phyloP scores from a whole-genome alignment of 2,888 invertebrate species.

The Agonopterix subpropinquella region DNA sequence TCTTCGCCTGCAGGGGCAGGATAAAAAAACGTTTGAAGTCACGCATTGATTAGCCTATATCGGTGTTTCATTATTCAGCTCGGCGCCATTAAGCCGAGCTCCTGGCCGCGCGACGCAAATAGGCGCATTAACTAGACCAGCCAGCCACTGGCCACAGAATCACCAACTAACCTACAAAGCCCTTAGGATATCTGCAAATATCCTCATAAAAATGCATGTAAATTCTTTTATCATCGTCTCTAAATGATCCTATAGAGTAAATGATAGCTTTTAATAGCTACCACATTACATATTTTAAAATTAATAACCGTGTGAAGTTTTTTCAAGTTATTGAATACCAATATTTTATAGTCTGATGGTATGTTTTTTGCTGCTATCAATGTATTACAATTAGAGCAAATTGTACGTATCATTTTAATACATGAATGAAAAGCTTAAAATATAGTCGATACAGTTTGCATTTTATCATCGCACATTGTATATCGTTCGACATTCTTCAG shows the following conservation, averaged over 20 bases:
- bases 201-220: slow-evolving; percentile 28
- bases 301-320: slow-evolving; percentile 24
- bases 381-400: slow-evolving; percentile 4
- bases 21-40: slow-evolving; percentile 25
- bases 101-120: slow-evolving; percentile 30
- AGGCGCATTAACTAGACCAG: slow-evolving; percentile 35
- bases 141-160: slow-evolving; percentile 21
- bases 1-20: not conserved
- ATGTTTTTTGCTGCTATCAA: not conserved
- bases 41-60: slow-evolving; percentile 57
- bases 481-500: slow-evolving; percentile 43
- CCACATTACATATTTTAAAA: slow-evolving; percentile 23
- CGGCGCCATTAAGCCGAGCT: slow-evolving; percentile 43
- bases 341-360: slow-evolving; percentile 7
- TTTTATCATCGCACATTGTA: slow-evolving; percentile 25
- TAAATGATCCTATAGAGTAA: slow-evolving; percentile 20
- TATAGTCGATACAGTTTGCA: slow-evolving; percentile 24
- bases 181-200: slow-evolving; percentile 31
- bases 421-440: not conserved
- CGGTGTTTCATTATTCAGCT: slow-evolving; percentile 51
- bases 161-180: slow-evolving; percentile 55
- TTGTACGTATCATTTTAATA: not conserved
- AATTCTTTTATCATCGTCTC: slow-evolving; percentile 20
- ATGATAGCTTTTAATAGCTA: slow-evolving; percentile 22
- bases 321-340: slow-evolving; percentile 17